Percentiles rank a stretch among this genome's conserved stretches.
phyloP scores from a whole-genome alignment of 2,797 vertebrate genomes.

The Arctocebus calabarensis region DNA sequence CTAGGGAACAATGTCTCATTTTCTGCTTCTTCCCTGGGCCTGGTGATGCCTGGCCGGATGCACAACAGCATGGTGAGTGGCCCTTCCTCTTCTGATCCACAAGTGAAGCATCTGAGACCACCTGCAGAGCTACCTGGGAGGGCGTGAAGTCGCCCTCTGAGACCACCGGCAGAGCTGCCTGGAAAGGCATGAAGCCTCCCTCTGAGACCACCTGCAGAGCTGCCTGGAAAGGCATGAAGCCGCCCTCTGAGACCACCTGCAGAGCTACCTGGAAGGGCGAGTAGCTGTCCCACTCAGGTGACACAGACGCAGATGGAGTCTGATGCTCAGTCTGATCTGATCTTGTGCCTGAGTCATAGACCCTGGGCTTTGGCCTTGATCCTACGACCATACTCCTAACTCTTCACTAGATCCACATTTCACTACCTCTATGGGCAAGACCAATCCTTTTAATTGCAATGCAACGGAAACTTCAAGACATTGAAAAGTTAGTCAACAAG shows the following conservation, averaged over 20 bases:
- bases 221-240: not conserved
- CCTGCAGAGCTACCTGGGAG: not conserved
- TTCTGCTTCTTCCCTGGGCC: not conserved
- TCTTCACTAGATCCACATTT: not conserved
- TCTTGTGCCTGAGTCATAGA: not conserved
- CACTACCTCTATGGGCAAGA: not conserved
- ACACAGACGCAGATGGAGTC: not conserved
- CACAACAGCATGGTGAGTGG: not conserved
- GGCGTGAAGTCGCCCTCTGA: not conserved
- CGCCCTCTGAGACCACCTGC: too few relatives aligned
- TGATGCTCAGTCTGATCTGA: not conserved
- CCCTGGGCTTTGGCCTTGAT: not conserved
- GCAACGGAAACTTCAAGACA: not conserved
- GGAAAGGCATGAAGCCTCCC: not conserved
- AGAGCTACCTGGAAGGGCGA: too few relatives aligned
- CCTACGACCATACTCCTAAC: not conserved
- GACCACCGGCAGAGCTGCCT: not conserved
- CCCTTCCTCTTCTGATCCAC: not conserved
- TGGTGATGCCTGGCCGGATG: not conserved
- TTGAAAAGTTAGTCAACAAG: not conserved
- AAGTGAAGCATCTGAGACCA: not conserved
- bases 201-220: not conserved
- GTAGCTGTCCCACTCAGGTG: not conserved
- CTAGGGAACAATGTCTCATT: constrained; percentile 6
- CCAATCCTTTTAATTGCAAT: not conserved